Base-by-base conservation (phyloP, 2,888 invertebrate species). In the Aproaerema taeniolella region DNA sequence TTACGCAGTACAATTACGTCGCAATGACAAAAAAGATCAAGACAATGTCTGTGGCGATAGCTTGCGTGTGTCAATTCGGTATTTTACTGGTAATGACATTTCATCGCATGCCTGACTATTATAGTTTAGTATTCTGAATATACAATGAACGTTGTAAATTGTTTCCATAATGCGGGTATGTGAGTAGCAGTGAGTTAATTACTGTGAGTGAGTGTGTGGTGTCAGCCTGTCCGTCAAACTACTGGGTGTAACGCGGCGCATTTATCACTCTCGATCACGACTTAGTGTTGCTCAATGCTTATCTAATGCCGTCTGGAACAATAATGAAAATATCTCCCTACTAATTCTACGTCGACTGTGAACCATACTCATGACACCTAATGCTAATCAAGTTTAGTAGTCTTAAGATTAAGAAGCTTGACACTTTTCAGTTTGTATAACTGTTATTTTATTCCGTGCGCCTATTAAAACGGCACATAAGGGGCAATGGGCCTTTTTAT, bases 41-140 rank as follows among this genome's bases (percentile, higher is more conserved):
- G 52, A 55, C 69, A 76, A 77, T 75, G 66, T 75, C 66, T 67
- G 62, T 71, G 69, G 66, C 58, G 67, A 67, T 70, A 65, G 65
- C 53, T 78, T 39, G 82, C 81, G 79, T 83, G 82, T 55, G 59
- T 55, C 61, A 64, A 71, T 75, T 74, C 65, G 61, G 61, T 79
- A 73, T 75, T 71, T 77, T 68, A 72, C 67, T 59, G 61, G 59
- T 71, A 66, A 67, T 67, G 68, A 71, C 70, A 70, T 66, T 63
- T 55, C 49, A 55, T 79, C 67, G 79, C 82, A 78, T 80, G 82
- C 65, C 53, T 51, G 58, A 52, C 54, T 42, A 67, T 72, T 73
- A 67, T 43, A 55, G 55, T 72, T 78, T 69, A 73, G 61, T 73
- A 78, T 79, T 75, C 75, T 63, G 81, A 79, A 80, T 81, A 67